These are phyloP conservation scores for Drosophila sturtevanti DNA, from an alignment of 1,140 invertebrate genomes.

Conservation along the genomic window DNA sequence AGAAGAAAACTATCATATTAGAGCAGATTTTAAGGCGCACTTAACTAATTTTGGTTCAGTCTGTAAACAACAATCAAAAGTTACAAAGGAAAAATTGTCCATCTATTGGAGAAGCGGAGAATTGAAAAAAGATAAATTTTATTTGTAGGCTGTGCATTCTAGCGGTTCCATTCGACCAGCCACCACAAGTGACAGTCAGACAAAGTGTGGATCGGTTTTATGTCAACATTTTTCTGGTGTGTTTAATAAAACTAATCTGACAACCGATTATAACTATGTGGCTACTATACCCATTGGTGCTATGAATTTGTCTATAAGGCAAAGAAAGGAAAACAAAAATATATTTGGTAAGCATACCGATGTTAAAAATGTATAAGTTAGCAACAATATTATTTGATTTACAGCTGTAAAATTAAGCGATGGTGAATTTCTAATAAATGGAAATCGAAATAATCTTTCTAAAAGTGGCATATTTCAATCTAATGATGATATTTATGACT, in stretches of 20 bases:
- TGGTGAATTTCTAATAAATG: constrained; percentile 88
- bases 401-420: constrained; percentile 86
- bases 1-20: too few species aligned
- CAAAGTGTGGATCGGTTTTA: constrained; percentile 63
- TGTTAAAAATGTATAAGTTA: background rate
- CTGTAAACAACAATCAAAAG: too few species aligned
- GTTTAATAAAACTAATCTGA: constrained; percentile 88
- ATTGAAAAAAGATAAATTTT: too few species aligned
- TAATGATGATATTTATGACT: constrained; percentile 91
- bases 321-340: constrained; percentile 91
- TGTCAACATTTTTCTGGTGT: constrained; percentile 90
- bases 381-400: background rate
- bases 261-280: constrained; percentile 92
- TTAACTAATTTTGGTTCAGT: too few species aligned
- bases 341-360: constrained; percentile 89
- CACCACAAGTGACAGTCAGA: constrained; percentile 57
- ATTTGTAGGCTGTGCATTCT: constrained; percentile 60
- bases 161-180: constrained; percentile 65
- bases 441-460: constrained; percentile 88
- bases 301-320: constrained; percentile 92
- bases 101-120: too few species aligned
- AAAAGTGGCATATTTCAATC: constrained; percentile 88
- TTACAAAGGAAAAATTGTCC: too few species aligned
- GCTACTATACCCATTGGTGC: constrained; percentile 92
- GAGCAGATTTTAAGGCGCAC: too few species aligned